Evolutionary conservation across 2,888 invertebrate genomes (phyloP).

Genomic region (Epistrophe grossulariae): DNA sequence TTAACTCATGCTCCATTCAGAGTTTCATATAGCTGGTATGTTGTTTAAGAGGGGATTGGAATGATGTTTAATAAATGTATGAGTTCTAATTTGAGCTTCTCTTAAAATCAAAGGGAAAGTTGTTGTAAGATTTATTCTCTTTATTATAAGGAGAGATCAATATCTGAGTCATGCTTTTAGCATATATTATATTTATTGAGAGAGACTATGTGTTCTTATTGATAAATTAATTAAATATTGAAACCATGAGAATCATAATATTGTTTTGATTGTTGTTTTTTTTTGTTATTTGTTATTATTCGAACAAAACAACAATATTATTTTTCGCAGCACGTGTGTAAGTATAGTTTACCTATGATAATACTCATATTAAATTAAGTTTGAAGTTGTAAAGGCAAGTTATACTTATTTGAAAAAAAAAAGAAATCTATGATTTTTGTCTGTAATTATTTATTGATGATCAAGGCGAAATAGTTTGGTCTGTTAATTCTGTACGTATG

Average conservation of each 20-base stretch:
- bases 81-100: slow-evolving; percentile 47
- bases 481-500: too few species aligned
- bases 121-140: neutral
- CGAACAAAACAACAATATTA: slow-evolving; percentile 22
- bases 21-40: slow-evolving; percentile 1
- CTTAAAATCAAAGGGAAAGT: slow-evolving; percentile 54
- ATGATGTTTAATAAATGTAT: neutral
- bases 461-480: neutral
- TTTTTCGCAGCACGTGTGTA: slow-evolving; percentile 15
- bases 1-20: slow-evolving; percentile 13
- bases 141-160: neutral
- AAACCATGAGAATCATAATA: slow-evolving; percentile 25
- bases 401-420: neutral
- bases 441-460: neutral
- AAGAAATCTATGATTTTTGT: neutral
- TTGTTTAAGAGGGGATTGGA: slow-evolving; percentile 16
- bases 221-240: slow-evolving; percentile 16
- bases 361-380: neutral
- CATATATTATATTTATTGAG: neutral
- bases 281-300: neutral
- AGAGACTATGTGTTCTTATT: neutral
- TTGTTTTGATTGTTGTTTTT: slow-evolving; percentile 9
- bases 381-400: neutral
- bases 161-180: neutral
- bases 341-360: neutral